Percentiles rank a stretch among this genome's conserved stretches.
Conservation (phyloP, 2,888 invertebrate species). For the Alviniconcha strummeri region DNA sequence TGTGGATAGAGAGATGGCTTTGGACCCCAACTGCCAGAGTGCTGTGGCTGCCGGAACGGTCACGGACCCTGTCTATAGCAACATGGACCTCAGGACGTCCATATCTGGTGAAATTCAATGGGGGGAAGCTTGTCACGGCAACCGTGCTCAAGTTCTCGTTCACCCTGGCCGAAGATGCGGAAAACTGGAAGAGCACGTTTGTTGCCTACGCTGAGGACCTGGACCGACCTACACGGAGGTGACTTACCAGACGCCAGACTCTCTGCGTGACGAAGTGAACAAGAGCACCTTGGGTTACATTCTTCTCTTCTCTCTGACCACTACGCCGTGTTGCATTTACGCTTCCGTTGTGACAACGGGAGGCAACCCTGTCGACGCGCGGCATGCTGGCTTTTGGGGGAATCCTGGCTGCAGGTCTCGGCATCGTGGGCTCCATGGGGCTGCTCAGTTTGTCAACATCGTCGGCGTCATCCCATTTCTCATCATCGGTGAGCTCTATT, state of each 20-base stretch:
- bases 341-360: constrained; percentile 42
- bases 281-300: constrained; percentile 43
- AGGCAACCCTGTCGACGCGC: constrained; percentile 37
- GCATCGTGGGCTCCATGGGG: constrained; percentile 55
- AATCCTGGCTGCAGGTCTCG: constrained; percentile 51
- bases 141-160: constrained; percentile 30
- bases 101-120: constrained; percentile 19
- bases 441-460: constrained; percentile 55
- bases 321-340: constrained; percentile 38
- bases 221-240: constrained; percentile 17
- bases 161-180: not conserved
- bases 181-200: constrained; percentile 20
- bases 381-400: constrained; percentile 48
- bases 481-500: constrained; percentile 49
- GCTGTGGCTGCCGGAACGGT: constrained; percentile 9
- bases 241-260: constrained; percentile 43
- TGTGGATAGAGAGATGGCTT: not conserved
- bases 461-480: constrained; percentile 60
- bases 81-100: constrained; percentile 1
- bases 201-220: constrained; percentile 27
- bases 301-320: constrained; percentile 37
- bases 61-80: constrained; percentile 29
- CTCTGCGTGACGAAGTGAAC: constrained; percentile 49
- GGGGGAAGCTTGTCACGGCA: constrained; percentile 24
- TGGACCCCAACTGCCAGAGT: not conserved